A percentile compares a stretch with the other conserved stretches of the same genome.
These are phyloP conservation scores for Sebastes hopkinsi DNA, from an alignment of 2,797 vertebrate species.

Conservation along the genomic window DNA sequence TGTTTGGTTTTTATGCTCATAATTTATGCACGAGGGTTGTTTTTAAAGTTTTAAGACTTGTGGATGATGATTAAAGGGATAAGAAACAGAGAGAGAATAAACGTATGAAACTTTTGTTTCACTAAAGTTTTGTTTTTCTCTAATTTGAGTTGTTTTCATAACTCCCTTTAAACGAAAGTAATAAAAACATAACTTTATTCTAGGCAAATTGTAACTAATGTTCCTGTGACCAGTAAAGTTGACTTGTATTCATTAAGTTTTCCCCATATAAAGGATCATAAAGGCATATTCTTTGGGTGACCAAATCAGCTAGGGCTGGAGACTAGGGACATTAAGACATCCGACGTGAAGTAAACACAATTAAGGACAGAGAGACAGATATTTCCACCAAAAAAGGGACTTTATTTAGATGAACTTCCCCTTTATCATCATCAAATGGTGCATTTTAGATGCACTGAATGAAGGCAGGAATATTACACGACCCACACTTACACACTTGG, in stretches of 20 bases:
- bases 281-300: too few relatives aligned
- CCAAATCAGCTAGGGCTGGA: too few relatives aligned
- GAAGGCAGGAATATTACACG: too few relatives aligned
- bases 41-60: not conserved
- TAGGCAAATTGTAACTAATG: not conserved
- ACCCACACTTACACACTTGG: too few relatives aligned
- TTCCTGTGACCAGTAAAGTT: not conserved
- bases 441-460: too few relatives aligned
- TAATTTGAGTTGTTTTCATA: not conserved
- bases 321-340: too few relatives aligned
- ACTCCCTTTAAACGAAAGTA: not conserved
- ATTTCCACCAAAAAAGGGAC: too few relatives aligned
- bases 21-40: not conserved
- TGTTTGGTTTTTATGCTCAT: not conserved
- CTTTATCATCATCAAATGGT: too few relatives aligned
- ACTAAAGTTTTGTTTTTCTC: not conserved
- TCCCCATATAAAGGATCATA: not conserved
- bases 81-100: not conserved
- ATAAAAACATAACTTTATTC: not conserved
- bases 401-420: too few relatives aligned
- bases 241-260: not conserved
- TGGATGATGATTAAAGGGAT: not conserved
- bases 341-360: too few relatives aligned
- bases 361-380: too few relatives aligned
- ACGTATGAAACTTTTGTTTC: not conserved